phyloP scores from a whole-genome alignment of 1,140 invertebrate species.

The Nymphalis io region DNA sequence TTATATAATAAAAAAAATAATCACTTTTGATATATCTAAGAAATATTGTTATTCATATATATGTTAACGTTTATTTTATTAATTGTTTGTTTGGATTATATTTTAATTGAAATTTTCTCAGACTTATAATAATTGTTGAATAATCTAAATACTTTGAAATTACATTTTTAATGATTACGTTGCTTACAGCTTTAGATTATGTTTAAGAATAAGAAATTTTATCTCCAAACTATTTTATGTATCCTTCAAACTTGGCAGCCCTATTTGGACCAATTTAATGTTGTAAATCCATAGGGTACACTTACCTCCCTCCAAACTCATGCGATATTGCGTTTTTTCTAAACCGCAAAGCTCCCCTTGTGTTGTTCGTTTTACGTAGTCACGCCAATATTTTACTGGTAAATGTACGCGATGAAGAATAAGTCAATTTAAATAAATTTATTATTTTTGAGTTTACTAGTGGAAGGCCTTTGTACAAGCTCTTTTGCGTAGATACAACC shows the following conservation, averaged over 20 bases:
- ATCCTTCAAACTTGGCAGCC: constrained; percentile 51
- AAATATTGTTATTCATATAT: too few relatives aligned
- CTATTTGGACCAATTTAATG: constrained; percentile 75
- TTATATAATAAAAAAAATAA: too few relatives aligned
- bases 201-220: background rate
- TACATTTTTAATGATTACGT: too few relatives aligned
- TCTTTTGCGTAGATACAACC: too few relatives aligned
- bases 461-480: too few relatives aligned
- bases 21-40: too few relatives aligned
- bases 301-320: constrained; percentile 76
- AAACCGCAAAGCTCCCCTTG: constrained; percentile 57
- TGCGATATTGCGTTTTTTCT: constrained; percentile 79
- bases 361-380: constrained; percentile 57
- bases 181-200: too few relatives aligned
- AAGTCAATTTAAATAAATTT: constrained; percentile 28
- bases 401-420: constrained; percentile 35
- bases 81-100: too few relatives aligned
- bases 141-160: too few relatives aligned
- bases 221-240: background rate
- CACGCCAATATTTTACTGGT: constrained; percentile 54
- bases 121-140: too few relatives aligned
- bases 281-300: constrained; percentile 78
- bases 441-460: background rate
- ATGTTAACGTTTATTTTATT: too few relatives aligned
- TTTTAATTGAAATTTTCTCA: too few relatives aligned